phyloP scores from a whole-genome alignment of 1,140 invertebrate genomes.

The Drosophila dunni region DNA sequence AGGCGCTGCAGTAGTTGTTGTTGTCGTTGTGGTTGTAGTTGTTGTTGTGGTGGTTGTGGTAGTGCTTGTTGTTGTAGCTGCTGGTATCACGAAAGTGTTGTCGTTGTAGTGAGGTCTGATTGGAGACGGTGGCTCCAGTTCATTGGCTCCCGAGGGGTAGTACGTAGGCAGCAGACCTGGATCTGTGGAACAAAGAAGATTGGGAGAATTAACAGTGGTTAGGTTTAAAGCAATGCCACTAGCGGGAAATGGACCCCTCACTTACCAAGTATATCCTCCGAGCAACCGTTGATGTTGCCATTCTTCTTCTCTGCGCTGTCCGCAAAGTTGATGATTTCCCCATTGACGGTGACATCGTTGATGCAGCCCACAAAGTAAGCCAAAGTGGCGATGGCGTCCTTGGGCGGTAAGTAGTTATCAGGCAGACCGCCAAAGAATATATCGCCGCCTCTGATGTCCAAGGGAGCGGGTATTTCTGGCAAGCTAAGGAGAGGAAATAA shows the following conservation, averaged over 20 bases:
- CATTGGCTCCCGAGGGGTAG: conserved; percentile 69
- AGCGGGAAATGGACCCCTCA: neutral
- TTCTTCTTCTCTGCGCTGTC: conserved; percentile 88
- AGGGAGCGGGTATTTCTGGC: conserved; percentile 85
- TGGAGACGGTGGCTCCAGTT: conserved; percentile 41
- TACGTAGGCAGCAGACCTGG: conserved; percentile 52
- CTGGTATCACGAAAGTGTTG: neutral
- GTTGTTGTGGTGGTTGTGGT: conserved; percentile 35
- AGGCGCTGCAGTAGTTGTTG: conserved; percentile 51
- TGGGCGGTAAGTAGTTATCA: conserved; percentile 85
- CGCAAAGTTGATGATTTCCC: conserved; percentile 93
- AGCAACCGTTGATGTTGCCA: conserved; percentile 89
- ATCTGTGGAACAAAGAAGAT: conserved; percentile 33
- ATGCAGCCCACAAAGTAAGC: conserved; percentile 93
- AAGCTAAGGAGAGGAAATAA: conserved; percentile 9
- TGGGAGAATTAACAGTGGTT: neutral
- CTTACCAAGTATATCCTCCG: conserved; percentile 75
- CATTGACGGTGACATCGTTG: conserved; percentile 94
- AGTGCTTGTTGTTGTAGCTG: conserved; percentile 33
- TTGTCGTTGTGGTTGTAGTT: conserved; percentile 22
- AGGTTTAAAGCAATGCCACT: neutral
- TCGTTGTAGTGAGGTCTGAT: neutral
- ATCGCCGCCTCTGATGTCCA: conserved; percentile 88
- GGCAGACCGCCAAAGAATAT: conserved; percentile 95
- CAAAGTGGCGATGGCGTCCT: conserved; percentile 77